phyloP scores from a whole-genome alignment of 2,888 invertebrate species.

The Chymomyza amoena region DNA sequence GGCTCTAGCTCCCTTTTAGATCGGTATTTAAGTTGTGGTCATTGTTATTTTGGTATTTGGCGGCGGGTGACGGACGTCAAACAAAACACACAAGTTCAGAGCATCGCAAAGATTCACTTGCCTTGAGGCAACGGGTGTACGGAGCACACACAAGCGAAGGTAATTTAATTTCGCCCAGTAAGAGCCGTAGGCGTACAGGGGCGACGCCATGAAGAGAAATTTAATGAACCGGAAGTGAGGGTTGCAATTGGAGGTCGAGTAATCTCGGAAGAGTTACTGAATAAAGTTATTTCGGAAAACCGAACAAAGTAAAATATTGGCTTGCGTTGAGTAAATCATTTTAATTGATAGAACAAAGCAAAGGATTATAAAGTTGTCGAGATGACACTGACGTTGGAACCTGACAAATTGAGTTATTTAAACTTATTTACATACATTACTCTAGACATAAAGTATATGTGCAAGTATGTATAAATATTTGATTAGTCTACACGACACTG shows the following conservation, averaged over 20 bases:
- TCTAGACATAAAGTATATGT: background rate
- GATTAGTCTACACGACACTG: slow-evolving; percentile 71
- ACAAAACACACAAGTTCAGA: slow-evolving; percentile 33
- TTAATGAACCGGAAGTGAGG: slow-evolving; percentile 50
- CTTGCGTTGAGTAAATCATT: slow-evolving; percentile 18
- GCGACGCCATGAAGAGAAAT: slow-evolving; percentile 27
- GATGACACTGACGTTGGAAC: slow-evolving; percentile 19
- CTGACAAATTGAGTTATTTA: slow-evolving; percentile 69
- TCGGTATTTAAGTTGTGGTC: background rate
- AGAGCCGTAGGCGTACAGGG: slow-evolving; percentile 26
- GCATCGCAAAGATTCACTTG: background rate
- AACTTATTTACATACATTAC: slow-evolving; percentile 47
- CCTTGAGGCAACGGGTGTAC: slow-evolving; percentile 35
- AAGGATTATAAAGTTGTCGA: slow-evolving; percentile 6
- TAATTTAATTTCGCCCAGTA: slow-evolving; percentile 50
- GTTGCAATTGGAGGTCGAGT: slow-evolving; percentile 7
- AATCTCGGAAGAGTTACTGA: background rate
- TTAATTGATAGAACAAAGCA: slow-evolving; percentile 3
- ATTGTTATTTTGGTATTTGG: background rate
- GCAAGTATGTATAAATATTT: slow-evolving; percentile 37
- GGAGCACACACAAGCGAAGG: slow-evolving; percentile 59
- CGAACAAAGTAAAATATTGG: slow-evolving; percentile 14
- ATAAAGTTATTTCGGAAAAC: slow-evolving; percentile 28
- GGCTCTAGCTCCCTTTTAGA: too few species aligned
- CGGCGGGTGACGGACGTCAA: background rate